Conservation (phyloP, 2,888 invertebrate genomes). For the Empis livida region DNA sequence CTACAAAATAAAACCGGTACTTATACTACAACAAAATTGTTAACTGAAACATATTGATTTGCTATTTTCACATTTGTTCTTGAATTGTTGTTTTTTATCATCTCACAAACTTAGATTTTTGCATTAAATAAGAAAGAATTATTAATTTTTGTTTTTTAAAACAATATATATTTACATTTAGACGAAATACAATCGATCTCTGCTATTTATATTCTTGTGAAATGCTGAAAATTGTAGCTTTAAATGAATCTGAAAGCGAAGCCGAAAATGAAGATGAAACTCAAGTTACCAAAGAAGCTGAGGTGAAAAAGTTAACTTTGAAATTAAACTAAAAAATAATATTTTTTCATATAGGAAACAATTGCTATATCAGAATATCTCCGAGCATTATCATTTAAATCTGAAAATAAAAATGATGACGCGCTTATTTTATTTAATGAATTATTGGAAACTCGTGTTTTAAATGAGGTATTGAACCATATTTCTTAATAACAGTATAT, state of each 20-base stretch:
- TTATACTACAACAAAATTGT: no score
- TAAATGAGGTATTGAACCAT: conserved; percentile 40
- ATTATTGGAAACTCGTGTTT: conserved; percentile 48
- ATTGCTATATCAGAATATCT: conserved; percentile 69
- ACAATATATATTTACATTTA: no score
- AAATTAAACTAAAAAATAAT: neutral
- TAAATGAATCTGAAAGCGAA: conserved; percentile 13
- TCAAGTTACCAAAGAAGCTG: conserved; percentile 17
- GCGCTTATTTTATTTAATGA: conserved; percentile 55
- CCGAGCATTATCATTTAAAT: conserved; percentile 57
- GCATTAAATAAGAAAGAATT: no score
- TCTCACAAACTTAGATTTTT: no score
- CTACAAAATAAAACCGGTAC: no score
- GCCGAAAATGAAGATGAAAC: conserved; percentile 13
- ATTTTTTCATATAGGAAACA: conserved; percentile 44
- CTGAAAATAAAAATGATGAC: conserved; percentile 49
- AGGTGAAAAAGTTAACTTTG: conserved; percentile 8
- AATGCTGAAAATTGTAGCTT: conserved; percentile 16
- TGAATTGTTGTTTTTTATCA: no score
- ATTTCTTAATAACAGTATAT: no score
- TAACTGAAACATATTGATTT: no score
- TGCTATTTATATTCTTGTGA: no score
- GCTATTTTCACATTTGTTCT: no score
- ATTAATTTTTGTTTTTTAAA: no score
- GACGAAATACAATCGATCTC: no score